These are phyloP conservation scores for Hololepta plana DNA, from an alignment of 2,888 invertebrate genomes.

Conservation along the genomic window DNA sequence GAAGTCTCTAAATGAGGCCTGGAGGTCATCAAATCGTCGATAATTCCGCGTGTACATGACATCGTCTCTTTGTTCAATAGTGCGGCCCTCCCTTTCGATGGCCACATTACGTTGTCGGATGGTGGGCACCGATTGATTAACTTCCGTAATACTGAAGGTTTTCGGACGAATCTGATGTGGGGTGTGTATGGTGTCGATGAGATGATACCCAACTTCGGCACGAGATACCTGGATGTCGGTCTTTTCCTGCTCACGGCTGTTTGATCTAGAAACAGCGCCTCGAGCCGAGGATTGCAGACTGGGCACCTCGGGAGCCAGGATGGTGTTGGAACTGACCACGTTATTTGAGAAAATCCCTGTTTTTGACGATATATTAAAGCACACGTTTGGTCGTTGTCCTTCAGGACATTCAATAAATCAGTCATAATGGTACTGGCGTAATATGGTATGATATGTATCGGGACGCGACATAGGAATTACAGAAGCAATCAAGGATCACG, in stretches of 20 bases:
- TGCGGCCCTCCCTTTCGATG: constrained; percentile 6
- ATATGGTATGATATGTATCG: constrained; percentile 19
- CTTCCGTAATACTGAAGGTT: constrained; percentile 8
- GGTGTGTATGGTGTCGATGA: constrained; percentile 6
- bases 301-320: constrained; percentile 27
- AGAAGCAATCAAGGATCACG: constrained; percentile 12
- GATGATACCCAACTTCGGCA: constrained; percentile 4
- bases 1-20: too few species aligned
- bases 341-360: constrained; percentile 11
- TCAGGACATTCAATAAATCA: constrained; percentile 18
- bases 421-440: constrained; percentile 22
- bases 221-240: constrained; percentile 6
- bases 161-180: constrained; percentile 7
- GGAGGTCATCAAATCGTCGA: constrained; percentile 9
- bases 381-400: constrained; percentile 14
- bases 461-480: constrained; percentile 22
- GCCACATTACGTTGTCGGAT: constrained; percentile 4
- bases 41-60: too few species aligned
- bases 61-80: too few species aligned
- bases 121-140: constrained; percentile 7
- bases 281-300: constrained; percentile 18
- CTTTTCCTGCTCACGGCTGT: constrained; percentile 15
- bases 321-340: constrained; percentile 17
- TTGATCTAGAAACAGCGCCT: constrained; percentile 16
- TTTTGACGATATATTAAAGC: constrained; percentile 10